Evolutionary conservation across 2,888 invertebrate species (phyloP).

Genomic region (Heteropelma amictum): DNA sequence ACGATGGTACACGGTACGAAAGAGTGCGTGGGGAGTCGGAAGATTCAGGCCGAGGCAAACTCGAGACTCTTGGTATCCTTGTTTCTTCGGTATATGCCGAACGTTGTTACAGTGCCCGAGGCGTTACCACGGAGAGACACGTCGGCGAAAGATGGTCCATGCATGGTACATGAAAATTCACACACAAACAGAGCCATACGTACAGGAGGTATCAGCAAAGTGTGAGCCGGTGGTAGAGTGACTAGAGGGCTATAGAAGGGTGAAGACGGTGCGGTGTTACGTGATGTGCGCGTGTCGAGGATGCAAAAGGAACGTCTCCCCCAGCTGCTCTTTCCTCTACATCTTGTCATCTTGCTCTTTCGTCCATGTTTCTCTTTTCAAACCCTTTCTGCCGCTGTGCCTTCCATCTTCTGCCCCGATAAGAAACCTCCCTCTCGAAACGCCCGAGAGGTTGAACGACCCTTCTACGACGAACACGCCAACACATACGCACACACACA

Average conservation of each 20-base stretch:
- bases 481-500: not conserved
- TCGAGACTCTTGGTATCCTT: conserved; percentile 31
- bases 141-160: conserved; percentile 33
- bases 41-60: conserved; percentile 33
- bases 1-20: not conserved
- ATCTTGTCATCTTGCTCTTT: conserved; percentile 22
- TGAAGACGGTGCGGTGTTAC: conserved; percentile 18
- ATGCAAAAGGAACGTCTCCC: conserved; percentile 42
- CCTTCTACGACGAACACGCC: conserved; percentile 7
- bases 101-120: conserved; percentile 39
- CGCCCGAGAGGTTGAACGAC: conserved; percentile 52
- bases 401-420: conserved; percentile 43
- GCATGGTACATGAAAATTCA: not conserved
- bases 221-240: conserved; percentile 9
- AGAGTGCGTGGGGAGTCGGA: not conserved
- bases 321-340: conserved; percentile 22
- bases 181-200: not conserved
- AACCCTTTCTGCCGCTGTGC: conserved; percentile 27
- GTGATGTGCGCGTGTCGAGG: conserved; percentile 53
- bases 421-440: conserved; percentile 48
- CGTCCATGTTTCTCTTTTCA: conserved; percentile 25
- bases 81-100: conserved; percentile 43
- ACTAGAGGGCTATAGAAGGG: conserved; percentile 24
- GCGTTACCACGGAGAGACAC: conserved; percentile 43
- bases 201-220: not conserved